phyloP scores from a whole-genome alignment of 2,113 vertebrate species.

The Elephas maximus region DNA sequence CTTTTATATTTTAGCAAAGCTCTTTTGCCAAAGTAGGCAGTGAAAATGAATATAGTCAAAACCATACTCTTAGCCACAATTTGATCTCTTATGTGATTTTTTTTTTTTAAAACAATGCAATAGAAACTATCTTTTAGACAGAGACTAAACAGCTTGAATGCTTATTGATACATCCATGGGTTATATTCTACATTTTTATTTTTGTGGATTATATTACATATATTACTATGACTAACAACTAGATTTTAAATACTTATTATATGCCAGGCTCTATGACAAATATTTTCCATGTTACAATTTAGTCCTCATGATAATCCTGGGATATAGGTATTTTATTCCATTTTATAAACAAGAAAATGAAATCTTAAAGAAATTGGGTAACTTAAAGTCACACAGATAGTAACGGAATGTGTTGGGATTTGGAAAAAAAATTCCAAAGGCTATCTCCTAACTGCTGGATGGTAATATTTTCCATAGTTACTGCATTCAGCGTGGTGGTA shows the following conservation, averaged over 20 bases:
- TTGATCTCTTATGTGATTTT: neutral
- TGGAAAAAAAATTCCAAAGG: neutral
- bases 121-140: conserved; percentile 22
- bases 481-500: neutral
- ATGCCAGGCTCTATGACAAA: neutral
- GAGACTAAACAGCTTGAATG: neutral
- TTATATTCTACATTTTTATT: neutral
- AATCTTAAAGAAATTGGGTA: neutral
- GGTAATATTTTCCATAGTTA: neutral
- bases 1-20: conserved; percentile 25
- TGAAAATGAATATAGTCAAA: conserved; percentile 15
- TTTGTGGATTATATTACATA: neutral
- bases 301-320: neutral
- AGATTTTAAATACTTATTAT: neutral
- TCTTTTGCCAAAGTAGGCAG: conserved; percentile 6
- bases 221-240: neutral
- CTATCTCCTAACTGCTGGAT: neutral
- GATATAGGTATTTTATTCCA: neutral
- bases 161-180: neutral
- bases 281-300: conserved; percentile 31
- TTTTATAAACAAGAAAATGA: conserved; percentile 33
- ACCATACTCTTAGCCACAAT: neutral
- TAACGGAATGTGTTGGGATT: neutral
- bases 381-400: neutral
- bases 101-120: neutral